Percentiles rank a stretch among this genome's conserved stretches.
phyloP scores from a whole-genome alignment of 1,140 invertebrate genomes.

The Aphis craccivora region DNA sequence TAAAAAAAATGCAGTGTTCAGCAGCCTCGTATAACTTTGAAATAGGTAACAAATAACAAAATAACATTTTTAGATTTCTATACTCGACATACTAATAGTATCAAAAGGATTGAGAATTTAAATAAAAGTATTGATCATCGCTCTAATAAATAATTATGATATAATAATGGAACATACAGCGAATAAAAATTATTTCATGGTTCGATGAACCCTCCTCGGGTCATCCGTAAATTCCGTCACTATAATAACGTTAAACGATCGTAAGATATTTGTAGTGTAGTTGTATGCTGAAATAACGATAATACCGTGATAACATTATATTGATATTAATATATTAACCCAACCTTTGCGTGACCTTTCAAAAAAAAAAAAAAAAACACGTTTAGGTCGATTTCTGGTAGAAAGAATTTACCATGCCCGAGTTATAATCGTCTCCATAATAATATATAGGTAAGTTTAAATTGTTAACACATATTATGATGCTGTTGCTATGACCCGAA shows the following conservation, averaged over 20 bases:
- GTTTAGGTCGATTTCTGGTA: background rate
- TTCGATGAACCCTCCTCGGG: background rate
- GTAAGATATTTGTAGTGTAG: background rate
- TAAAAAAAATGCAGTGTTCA: background rate
- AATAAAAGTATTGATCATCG: background rate
- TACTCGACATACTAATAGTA: background rate
- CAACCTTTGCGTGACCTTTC: background rate
- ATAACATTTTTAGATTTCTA: background rate
- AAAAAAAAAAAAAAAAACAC: background rate
- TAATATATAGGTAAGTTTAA: no score
- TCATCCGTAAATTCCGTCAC: background rate
- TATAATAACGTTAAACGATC: background rate
- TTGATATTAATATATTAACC: no score
- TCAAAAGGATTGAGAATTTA: background rate
- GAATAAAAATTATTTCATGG: background rate
- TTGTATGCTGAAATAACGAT: background rate
- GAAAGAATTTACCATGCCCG: background rate
- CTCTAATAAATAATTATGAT: background rate
- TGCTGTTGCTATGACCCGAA: no score
- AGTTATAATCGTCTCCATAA: no score
- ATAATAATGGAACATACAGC: background rate
- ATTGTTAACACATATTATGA: no score
- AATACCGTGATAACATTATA: background rate
- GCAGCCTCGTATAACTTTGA: no score
- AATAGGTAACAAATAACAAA: no score